phyloP scores from a whole-genome alignment of 2,888 invertebrate species.

The Apotomis turbidana region DNA sequence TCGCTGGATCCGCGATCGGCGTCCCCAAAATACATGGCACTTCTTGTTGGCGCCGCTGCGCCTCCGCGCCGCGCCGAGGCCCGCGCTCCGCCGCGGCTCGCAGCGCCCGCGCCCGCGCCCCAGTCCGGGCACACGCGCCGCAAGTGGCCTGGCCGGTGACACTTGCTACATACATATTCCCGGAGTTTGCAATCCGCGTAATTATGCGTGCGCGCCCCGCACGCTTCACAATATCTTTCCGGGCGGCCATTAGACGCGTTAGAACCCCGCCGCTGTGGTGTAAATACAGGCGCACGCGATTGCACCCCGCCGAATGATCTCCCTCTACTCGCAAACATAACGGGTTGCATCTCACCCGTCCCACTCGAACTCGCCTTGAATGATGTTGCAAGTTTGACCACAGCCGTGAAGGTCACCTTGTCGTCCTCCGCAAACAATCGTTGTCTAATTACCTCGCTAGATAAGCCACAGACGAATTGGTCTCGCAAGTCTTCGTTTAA shows the following conservation, averaged over 20 bases:
- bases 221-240: slow-evolving; percentile 9
- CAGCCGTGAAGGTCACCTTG: too few species aligned
- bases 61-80: not conserved
- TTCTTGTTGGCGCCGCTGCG: slow-evolving; percentile 1
- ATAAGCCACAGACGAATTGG: too few species aligned
- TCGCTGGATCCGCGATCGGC: not conserved
- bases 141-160: slow-evolving; percentile 37
- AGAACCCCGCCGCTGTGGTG: not conserved
- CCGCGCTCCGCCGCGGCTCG: slow-evolving; percentile 1
- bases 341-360: too few species aligned
- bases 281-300: too few species aligned
- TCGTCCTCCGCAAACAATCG: too few species aligned
- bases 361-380: too few species aligned
- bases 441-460: too few species aligned
- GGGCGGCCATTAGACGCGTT: too few species aligned
- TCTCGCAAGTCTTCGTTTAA: too few species aligned
- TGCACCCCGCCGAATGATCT: too few species aligned
- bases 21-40: not conserved
- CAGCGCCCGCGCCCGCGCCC: slow-evolving; percentile 20
- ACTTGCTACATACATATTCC: slow-evolving; percentile 39
- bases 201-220: slow-evolving; percentile 12
- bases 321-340: too few species aligned
- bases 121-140: slow-evolving; percentile 40
- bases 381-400: too few species aligned
- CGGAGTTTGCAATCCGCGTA: slow-evolving; percentile 28